Evolutionary conservation across 2,797 vertebrate species (phyloP).

Genomic region (Pseudopleuronectes americanus): DNA sequence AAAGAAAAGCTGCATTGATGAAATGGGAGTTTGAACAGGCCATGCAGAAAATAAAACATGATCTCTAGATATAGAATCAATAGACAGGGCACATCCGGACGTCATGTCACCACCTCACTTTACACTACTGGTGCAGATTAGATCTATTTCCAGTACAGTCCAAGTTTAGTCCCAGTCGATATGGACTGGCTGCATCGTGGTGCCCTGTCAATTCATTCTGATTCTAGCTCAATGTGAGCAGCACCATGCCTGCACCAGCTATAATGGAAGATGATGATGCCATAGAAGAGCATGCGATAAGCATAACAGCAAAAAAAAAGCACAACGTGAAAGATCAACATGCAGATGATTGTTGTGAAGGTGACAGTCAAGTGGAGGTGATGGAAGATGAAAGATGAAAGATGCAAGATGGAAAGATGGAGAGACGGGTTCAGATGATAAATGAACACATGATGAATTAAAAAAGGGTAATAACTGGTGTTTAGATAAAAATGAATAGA

Average conservation of each 20-base stretch:
- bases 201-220: constrained; percentile 49
- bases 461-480: neutral
- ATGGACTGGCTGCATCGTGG: neutral
- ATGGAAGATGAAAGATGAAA: constrained; percentile 5
- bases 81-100: constrained; percentile 49
- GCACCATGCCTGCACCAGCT: constrained; percentile 46
- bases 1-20: constrained; percentile 89
- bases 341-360: constrained; percentile 60
- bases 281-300: constrained; percentile 46
- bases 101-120: neutral
- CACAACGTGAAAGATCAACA: constrained; percentile 46
- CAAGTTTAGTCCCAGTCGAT: no score
- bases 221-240: constrained; percentile 42
- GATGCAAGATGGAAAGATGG: constrained; percentile 9
- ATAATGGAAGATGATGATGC: constrained; percentile 41
- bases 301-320: constrained; percentile 48
- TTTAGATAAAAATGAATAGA: neutral
- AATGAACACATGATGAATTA: no score
- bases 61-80: constrained; percentile 47
- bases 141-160: no score
- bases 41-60: constrained; percentile 84
- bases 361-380: constrained; percentile 43
- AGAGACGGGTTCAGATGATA: no score
- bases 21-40: constrained; percentile 82
- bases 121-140: no score